Conservation (phyloP, 2,113 vertebrate genomes). For the Pavo muticus region DNA sequence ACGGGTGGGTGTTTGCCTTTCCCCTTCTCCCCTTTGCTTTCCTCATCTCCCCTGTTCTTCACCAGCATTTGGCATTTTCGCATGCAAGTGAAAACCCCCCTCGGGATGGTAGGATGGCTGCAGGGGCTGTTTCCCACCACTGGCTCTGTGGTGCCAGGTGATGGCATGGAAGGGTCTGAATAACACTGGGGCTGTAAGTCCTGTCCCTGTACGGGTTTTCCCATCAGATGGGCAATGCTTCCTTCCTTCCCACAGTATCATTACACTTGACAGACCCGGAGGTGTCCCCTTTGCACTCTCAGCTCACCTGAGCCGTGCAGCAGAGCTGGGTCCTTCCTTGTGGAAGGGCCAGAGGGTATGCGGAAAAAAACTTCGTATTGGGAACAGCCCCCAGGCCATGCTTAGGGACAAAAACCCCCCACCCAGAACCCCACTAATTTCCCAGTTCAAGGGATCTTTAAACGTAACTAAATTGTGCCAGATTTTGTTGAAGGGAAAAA, state of each 20-base stretch:
- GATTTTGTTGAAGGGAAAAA: not conserved
- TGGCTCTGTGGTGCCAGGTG: not conserved
- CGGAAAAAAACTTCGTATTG: not conserved
- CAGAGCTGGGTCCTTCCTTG: not conserved
- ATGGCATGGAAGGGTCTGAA: not conserved
- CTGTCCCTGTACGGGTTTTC: not conserved
- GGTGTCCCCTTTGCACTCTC: not conserved
- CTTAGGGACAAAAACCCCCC: fast-evolving
- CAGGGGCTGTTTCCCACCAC: not conserved
- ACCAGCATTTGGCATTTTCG: not conserved
- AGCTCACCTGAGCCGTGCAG: fast-evolving
- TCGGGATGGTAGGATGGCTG: not conserved
- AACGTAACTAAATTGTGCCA: not conserved
- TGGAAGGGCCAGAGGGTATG: not conserved
- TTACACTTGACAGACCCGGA: not conserved
- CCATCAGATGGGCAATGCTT: not conserved
- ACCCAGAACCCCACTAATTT: not conserved
- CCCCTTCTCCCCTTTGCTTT: not conserved
- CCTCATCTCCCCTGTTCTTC: not conserved
- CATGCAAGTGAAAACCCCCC: not conserved
- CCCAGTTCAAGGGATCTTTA: not conserved
- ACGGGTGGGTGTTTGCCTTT: not conserved
- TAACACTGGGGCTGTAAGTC: not conserved
- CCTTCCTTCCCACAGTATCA: not conserved
- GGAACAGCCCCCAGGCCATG: not conserved